Evolutionary conservation across 2,113 vertebrate species (phyloP).

Genomic region (Columba janthina): DNA sequence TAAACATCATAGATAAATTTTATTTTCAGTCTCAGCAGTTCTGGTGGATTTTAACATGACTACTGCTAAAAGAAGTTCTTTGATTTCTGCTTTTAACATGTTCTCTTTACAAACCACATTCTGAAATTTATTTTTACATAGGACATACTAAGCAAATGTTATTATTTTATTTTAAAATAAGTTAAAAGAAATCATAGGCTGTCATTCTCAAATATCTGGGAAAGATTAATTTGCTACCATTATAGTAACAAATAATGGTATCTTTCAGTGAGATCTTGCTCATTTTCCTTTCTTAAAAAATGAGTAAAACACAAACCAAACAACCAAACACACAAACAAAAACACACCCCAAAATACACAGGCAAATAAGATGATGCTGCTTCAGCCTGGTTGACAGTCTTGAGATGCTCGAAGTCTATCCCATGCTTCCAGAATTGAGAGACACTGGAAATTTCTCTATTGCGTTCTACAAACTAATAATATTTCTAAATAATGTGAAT

Average conservation of each 20-base stretch:
- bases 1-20: background rate
- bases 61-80: background rate
- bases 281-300: background rate
- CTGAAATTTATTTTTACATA: background rate
- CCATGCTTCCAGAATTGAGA: background rate
- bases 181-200: background rate
- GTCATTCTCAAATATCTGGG: background rate
- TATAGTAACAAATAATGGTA: background rate
- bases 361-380: background rate
- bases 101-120: background rate
- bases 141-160: background rate
- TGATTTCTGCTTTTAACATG: background rate
- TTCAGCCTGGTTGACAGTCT: background rate
- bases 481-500: constrained; percentile 25
- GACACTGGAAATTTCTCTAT: background rate
- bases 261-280: background rate
- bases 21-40: background rate
- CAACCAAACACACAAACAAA: background rate
- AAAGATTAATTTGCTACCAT: background rate
- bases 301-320: background rate
- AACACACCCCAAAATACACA: background rate
- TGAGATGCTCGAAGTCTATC: background rate
- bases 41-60: background rate
- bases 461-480: background rate
- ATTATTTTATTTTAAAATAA: background rate